Percentiles rank a stretch among this genome's conserved stretches.
Conservation (phyloP, 2,113 vertebrate species). For the Spea multiplicata region DNA sequence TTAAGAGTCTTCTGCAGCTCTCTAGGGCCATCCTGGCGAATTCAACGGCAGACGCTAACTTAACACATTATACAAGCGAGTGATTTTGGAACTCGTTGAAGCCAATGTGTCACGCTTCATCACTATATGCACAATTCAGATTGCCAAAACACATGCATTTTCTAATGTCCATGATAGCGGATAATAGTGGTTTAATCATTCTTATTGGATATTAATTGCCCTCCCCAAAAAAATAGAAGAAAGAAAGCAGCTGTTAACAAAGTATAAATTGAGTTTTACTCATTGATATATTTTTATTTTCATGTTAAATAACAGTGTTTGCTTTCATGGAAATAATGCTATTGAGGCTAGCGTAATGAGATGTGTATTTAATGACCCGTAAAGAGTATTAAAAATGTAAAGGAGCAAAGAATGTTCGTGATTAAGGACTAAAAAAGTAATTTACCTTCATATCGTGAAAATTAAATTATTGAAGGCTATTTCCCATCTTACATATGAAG, state of each 20-base stretch:
- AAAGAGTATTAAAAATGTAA: not conserved
- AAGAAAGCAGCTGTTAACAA: not conserved
- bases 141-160: conserved; percentile 4
- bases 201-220: not conserved
- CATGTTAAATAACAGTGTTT: not conserved
- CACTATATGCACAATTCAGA: not conserved
- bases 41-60: conserved; percentile 37
- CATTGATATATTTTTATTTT: not conserved
- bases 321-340: not conserved
- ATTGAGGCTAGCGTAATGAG: not conserved
- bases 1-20: conserved; percentile 29
- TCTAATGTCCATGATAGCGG: not conserved
- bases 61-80: conserved; percentile 13
- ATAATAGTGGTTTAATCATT: not conserved
- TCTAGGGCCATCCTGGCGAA: conserved; percentile 37
- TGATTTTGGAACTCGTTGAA: conserved; percentile 36
- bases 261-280: not conserved
- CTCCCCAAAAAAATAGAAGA: not conserved
- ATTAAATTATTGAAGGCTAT: not conserved
- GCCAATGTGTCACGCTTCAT: conserved; percentile 20
- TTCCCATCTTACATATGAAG: too few species aligned
- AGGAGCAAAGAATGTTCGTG: not conserved
- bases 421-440: not conserved
- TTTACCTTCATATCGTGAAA: not conserved
- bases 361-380: conserved; percentile 1